These are phyloP conservation scores for Pristiophorus japonicus DNA, from an alignment of 2,113 vertebrate genomes.

Conservation along the genomic window DNA sequence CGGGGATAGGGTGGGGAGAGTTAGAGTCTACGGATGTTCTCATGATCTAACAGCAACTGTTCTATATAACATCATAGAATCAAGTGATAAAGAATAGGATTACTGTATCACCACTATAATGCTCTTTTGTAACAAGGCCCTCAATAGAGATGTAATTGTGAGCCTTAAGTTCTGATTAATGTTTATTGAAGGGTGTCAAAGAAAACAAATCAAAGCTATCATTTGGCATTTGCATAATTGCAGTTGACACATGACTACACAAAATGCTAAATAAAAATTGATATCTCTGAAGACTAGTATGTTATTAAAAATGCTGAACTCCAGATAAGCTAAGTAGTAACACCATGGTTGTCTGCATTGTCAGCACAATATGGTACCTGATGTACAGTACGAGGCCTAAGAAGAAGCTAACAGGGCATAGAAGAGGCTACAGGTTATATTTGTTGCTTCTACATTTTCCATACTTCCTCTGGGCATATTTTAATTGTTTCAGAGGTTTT, in stretches of 20 bases:
- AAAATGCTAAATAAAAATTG: slow-evolving; percentile 2
- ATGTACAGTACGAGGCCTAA: background rate
- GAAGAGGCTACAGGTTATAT: background rate
- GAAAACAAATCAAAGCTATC: slow-evolving; percentile 11
- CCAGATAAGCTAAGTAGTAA: background rate
- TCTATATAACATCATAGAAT: background rate
- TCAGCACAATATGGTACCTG: background rate
- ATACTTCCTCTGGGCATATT: background rate
- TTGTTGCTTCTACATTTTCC: background rate
- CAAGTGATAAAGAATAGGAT: background rate
- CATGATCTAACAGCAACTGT: background rate
- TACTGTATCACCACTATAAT: background rate
- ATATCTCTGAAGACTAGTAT: background rate
- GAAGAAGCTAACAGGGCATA: background rate
- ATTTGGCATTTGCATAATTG: background rate
- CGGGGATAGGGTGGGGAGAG: background rate
- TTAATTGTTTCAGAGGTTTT: background rate
- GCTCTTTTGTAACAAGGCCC: background rate
- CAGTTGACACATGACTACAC: background rate
- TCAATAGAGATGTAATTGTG: slow-evolving; percentile 5
- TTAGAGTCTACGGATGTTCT: background rate
- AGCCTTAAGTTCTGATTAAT: slow-evolving; percentile 5
- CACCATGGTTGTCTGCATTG: background rate
- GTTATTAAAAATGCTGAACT: slow-evolving; percentile 1
- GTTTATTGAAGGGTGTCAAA: background rate